Evolutionary conservation across 1,140 invertebrate genomes (phyloP).

Genomic region (Magallana angulata): DNA sequence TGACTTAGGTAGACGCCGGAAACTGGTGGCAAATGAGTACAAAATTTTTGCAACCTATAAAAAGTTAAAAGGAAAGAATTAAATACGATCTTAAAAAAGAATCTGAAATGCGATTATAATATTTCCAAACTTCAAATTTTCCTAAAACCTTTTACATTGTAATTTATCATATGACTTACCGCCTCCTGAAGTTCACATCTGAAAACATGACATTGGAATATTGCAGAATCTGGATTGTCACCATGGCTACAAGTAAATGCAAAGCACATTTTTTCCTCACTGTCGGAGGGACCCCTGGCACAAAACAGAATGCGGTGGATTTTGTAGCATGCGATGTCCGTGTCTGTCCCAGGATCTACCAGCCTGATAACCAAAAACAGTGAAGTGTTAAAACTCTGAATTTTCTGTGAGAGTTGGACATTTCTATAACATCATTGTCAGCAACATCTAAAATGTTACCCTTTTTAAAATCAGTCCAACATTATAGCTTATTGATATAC

Average conservation of each 20-base stretch:
- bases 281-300: constrained; percentile 91
- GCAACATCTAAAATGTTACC: too few relatives aligned
- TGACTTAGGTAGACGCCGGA: constrained; percentile 83
- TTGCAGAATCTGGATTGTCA: constrained; percentile 90
- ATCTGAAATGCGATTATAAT: neutral
- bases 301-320: constrained; percentile 97
- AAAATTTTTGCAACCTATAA: constrained; percentile 85
- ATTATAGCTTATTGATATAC: too few relatives aligned
- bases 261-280: constrained; percentile 93
- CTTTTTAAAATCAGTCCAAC: too few relatives aligned
- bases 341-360: constrained; percentile 90
- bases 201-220: constrained; percentile 98
- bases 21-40: constrained; percentile 94
- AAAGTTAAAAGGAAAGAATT: constrained; percentile 38
- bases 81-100: neutral
- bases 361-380: constrained; percentile 82
- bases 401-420: too few relatives aligned
- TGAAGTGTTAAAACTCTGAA: neutral
- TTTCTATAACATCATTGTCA: too few relatives aligned
- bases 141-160: neutral
- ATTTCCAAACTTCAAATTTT: neutral
- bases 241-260: constrained; percentile 97
- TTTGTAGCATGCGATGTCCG: constrained; percentile 92
- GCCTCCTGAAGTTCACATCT: constrained; percentile 97
- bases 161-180: constrained; percentile 83